A percentile compares a stretch with the other conserved stretches of the same genome.
Evolutionary conservation across 2,113 vertebrate genomes (phyloP).

Genomic region (Bothrops jararaca): DNA sequence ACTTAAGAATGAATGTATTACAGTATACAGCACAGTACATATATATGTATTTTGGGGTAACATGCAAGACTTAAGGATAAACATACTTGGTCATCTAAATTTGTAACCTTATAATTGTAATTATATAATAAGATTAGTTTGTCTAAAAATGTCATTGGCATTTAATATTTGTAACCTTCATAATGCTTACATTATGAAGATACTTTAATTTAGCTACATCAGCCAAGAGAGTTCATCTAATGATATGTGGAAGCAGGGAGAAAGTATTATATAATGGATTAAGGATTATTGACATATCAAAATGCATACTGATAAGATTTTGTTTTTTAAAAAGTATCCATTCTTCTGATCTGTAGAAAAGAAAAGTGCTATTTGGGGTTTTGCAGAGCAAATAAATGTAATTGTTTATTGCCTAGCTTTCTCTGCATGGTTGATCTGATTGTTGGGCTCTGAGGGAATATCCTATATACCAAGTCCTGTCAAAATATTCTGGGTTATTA

Average conservation of each 20-base stretch:
- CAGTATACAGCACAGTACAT: neutral
- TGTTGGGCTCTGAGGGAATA: conserved; percentile 20
- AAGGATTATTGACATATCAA: neutral
- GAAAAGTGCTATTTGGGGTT: neutral
- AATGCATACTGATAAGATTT: neutral
- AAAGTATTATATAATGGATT: neutral
- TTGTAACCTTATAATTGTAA: neutral
- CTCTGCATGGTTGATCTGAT: neutral
- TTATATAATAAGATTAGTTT: neutral
- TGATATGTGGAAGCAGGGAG: neutral
- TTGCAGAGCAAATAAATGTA: neutral
- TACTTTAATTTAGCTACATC: neutral
- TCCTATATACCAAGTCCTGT: conserved; percentile 36
- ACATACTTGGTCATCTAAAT: neutral
- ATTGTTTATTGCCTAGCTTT: neutral
- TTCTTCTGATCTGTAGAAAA: fast-evolving
- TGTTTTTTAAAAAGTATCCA: neutral
- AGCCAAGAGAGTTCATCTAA: neutral
- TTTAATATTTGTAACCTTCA: neutral
- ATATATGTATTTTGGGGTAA: neutral
- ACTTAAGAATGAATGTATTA: neutral
- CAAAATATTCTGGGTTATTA: conserved; percentile 43
- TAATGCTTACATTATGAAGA: neutral
- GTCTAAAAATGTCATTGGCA: neutral
- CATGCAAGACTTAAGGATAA: neutral